These are phyloP conservation scores for Tarsius wallacei DNA, from an alignment of 2,797 vertebrate species.

Conservation along the genomic window DNA sequence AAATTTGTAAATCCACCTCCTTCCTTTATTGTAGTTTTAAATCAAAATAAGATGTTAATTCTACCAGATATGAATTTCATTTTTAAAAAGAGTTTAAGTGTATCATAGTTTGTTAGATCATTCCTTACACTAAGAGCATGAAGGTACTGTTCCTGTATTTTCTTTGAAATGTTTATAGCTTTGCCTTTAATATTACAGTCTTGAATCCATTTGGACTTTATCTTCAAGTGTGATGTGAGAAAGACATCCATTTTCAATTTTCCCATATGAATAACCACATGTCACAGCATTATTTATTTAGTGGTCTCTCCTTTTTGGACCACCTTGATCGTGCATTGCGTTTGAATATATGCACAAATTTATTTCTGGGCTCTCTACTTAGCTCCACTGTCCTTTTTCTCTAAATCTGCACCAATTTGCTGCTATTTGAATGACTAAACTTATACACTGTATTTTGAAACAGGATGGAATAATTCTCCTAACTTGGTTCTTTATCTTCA, in stretches of 20 bases:
- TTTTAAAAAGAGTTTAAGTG: not conserved
- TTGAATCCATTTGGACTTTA: not conserved
- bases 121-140: not conserved
- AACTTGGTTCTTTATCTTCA: not conserved
- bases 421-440: not conserved
- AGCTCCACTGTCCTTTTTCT: not conserved
- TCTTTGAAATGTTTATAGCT: not conserved
- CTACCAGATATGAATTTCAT: not conserved
- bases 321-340: not conserved
- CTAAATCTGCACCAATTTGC: not conserved
- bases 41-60: not conserved
- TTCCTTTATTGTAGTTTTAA: not conserved
- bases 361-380: not conserved
- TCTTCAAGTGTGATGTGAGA: constrained; percentile 5
- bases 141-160: not conserved
- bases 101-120: not conserved
- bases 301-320: not conserved
- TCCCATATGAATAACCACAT: not conserved
- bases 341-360: not conserved
- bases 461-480: not conserved
- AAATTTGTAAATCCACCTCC: not conserved
- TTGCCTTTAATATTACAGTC: not conserved
- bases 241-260: not conserved
- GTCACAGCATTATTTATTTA: not conserved
- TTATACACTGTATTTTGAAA: not conserved